phyloP scores from a whole-genome alignment of 2,113 vertebrate species.

The Herpetotheres cachinnans region DNA sequence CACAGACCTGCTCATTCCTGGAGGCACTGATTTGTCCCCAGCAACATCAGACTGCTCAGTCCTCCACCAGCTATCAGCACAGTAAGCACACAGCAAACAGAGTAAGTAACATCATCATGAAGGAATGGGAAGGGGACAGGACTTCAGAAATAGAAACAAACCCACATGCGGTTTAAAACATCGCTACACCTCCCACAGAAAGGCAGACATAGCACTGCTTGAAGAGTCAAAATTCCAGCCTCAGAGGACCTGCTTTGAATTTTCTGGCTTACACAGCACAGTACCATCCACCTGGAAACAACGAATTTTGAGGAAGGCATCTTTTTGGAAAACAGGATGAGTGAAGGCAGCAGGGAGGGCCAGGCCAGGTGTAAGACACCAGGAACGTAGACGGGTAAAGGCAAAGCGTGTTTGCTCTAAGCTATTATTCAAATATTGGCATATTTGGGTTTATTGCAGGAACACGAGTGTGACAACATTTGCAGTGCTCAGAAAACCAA shows the following conservation, averaged over 20 bases:
- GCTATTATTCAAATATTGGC: slow-evolving; percentile 20
- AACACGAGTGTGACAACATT: slow-evolving; percentile 3
- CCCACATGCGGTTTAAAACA: neutral
- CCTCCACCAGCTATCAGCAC: neutral
- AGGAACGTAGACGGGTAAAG: neutral
- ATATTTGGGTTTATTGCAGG: slow-evolving; percentile 35
- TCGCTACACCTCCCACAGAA: neutral
- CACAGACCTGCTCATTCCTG: slow-evolving; percentile 15
- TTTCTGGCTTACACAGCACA: neutral
- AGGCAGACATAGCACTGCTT: neutral
- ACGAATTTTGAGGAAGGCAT: neutral
- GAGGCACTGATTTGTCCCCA: neutral
- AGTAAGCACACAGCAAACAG: neutral
- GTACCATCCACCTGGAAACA: neutral
- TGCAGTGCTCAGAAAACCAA: slow-evolving; percentile 1
- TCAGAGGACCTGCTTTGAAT: neutral
- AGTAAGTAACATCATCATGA: fast-evolving
- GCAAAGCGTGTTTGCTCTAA: slow-evolving; percentile 5
- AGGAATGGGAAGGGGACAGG: neutral
- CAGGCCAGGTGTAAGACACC: neutral
- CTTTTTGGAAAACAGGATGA: neutral
- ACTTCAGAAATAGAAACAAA: neutral
- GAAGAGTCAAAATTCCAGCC: neutral
- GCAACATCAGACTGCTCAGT: neutral
- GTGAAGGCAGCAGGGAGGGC: neutral